A percentile compares a stretch with the other conserved stretches of the same genome.
Evolutionary conservation across 2,888 invertebrate genomes (phyloP).

Genomic region (Tenodera sinensis): DNA sequence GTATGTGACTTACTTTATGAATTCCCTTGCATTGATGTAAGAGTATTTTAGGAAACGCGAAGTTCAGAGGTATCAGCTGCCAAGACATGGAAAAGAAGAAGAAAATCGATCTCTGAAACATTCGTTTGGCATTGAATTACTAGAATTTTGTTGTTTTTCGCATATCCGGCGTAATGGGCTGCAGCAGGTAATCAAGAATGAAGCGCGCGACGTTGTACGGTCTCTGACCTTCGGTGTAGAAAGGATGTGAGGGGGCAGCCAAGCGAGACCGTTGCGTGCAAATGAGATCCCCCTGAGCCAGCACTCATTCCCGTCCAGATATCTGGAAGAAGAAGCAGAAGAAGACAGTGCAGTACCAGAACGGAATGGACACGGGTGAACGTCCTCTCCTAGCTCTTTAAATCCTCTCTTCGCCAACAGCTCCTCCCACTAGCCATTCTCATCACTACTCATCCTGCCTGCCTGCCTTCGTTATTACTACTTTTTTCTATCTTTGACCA

Average conservation of each 20-base stretch:
- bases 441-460: neutral
- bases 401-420: neutral
- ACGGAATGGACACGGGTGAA: neutral
- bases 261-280: slow-evolving; percentile 10
- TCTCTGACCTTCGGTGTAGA: slow-evolving; percentile 20
- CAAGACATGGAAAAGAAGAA: too few relatives aligned
- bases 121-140: too few relatives aligned
- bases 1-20: too few relatives aligned
- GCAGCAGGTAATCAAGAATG: neutral
- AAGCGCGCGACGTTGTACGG: neutral
- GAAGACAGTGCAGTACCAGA: neutral
- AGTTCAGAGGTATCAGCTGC: too few relatives aligned
- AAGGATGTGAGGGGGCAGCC: slow-evolving; percentile 11
- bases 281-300: neutral
- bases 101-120: too few relatives aligned
- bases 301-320: neutral
- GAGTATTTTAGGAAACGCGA: too few relatives aligned
- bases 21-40: too few relatives aligned
- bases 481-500: too few relatives aligned
- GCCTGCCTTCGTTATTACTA: neutral
- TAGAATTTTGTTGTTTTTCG: too few relatives aligned
- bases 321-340: too few relatives aligned
- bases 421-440: neutral
- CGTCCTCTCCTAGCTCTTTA: neutral
- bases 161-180: too few relatives aligned